Evolutionary conservation across 2,888 invertebrate genomes (phyloP).

Genomic region (Trilocha varians): DNA sequence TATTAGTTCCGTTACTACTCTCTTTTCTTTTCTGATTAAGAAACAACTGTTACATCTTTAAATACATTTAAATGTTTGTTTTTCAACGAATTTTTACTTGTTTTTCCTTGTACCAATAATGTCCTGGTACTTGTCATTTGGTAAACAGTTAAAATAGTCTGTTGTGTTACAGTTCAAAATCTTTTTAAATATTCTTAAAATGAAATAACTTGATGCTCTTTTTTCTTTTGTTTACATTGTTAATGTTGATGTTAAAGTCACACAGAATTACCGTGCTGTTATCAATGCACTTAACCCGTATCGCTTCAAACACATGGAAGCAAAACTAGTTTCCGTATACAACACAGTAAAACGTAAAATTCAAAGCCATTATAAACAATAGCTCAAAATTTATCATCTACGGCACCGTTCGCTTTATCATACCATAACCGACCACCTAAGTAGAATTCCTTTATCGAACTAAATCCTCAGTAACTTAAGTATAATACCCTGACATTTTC

Average conservation of each 20-base stretch:
- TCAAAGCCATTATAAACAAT: conserved; percentile 18
- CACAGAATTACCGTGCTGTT: background rate
- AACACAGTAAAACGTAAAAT: conserved; percentile 7
- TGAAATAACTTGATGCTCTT: no score
- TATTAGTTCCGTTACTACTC: conserved; percentile 14
- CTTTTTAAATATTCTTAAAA: no score
- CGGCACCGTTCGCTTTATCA: conserved; percentile 26
- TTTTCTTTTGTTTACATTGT: conserved; percentile 2
- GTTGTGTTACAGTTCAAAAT: no score
- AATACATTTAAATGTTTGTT: background rate
- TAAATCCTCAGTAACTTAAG: conserved; percentile 16
- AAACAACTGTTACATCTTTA: conserved; percentile 4
- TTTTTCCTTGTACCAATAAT: background rate
- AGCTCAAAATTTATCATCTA: conserved; percentile 23
- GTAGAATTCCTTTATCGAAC: conserved; percentile 17
- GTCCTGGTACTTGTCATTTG: no score
- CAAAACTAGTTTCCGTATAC: background rate
- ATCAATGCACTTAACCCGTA: background rate
- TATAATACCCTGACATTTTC: conserved; percentile 8
- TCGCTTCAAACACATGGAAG: background rate
- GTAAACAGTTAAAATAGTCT: no score
- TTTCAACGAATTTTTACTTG: background rate
- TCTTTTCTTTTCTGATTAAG: conserved; percentile 8
- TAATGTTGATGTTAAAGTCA: background rate
- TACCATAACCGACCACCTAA: conserved; percentile 40